phyloP scores from a whole-genome alignment of 2,797 vertebrate genomes.

The Catharus ustulatus region DNA sequence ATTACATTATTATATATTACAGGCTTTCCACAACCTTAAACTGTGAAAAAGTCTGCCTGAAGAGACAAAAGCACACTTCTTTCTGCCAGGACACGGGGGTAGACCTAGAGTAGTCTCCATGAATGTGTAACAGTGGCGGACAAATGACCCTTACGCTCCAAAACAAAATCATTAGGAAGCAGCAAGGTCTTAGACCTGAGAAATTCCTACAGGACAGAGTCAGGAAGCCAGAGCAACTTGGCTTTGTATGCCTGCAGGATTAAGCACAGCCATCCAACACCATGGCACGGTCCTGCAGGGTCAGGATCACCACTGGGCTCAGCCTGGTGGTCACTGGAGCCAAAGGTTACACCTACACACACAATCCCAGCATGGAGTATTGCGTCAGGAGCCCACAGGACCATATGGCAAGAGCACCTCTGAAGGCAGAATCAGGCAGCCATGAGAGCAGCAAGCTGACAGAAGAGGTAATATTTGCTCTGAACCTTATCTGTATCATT shows the following conservation, averaged over 20 bases:
- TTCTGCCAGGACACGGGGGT: background rate
- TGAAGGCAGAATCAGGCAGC: background rate
- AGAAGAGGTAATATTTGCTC: background rate
- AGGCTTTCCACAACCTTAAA: background rate
- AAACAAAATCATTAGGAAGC: background rate
- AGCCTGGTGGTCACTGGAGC: background rate
- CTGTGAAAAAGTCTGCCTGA: background rate
- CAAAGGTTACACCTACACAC: background rate
- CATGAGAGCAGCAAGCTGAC: fast-evolving
- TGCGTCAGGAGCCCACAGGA: fast-evolving
- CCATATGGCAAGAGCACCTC: background rate
- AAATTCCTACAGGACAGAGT: background rate
- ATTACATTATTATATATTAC: too few species aligned
- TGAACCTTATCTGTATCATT: background rate
- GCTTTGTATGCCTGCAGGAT: background rate
- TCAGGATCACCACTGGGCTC: background rate
- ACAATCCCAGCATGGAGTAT: fast-evolving
- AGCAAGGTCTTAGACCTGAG: background rate
- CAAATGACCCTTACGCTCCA: background rate
- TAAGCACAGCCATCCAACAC: background rate
- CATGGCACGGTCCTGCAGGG: background rate
- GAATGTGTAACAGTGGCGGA: background rate
- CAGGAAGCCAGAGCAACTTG: background rate
- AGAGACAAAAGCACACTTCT: background rate
- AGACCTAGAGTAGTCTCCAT: background rate